These are phyloP conservation scores for Bradysia coprophila DNA, from an alignment of 1,140 invertebrate species.

Conservation along the genomic window DNA sequence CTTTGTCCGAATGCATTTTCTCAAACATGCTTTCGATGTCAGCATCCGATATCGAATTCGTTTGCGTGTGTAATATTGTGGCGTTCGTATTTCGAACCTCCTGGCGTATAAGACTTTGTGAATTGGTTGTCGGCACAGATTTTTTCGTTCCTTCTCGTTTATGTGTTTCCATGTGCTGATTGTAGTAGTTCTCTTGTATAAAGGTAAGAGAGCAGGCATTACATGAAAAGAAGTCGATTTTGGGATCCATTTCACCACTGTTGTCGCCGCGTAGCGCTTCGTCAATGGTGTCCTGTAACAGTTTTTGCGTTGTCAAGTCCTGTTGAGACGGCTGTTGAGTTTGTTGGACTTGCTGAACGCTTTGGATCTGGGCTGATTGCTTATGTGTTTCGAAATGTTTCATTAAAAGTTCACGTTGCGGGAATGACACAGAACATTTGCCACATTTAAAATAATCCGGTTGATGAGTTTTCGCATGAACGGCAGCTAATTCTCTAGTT, in stretches of 20 bases:
- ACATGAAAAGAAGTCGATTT: constrained; percentile 23
- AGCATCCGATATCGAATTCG: constrained; percentile 12
- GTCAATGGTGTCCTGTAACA: constrained; percentile 22
- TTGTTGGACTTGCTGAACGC: constrained; percentile 17
- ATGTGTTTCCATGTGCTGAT: constrained; percentile 24
- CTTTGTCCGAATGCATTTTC: constrained; percentile 23
- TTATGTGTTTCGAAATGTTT: constrained; percentile 22
- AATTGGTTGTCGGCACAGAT: constrained; percentile 7
- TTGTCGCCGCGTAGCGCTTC: constrained; percentile 23
- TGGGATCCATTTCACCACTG: constrained; percentile 11
- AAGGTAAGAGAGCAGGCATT: constrained; percentile 23
- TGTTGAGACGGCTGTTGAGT: constrained; percentile 16
- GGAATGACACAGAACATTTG: constrained; percentile 20
- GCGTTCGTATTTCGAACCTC: not conserved
- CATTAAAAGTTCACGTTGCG: constrained; percentile 17
- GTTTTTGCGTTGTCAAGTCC: constrained; percentile 17
- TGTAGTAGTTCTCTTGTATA: constrained; percentile 23
- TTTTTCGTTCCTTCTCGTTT: constrained; percentile 15
- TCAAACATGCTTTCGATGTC: constrained; percentile 24
- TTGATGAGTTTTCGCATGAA: constrained; percentile 23
- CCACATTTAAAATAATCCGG: constrained; percentile 22
- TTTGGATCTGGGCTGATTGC: constrained; percentile 21
- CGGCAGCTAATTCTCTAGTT: constrained; percentile 19
- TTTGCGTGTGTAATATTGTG: constrained; percentile 3
- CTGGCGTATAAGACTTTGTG: constrained; percentile 1